phyloP scores from a whole-genome alignment of 2,888 invertebrate species.

The Drosophila diplacantha region DNA sequence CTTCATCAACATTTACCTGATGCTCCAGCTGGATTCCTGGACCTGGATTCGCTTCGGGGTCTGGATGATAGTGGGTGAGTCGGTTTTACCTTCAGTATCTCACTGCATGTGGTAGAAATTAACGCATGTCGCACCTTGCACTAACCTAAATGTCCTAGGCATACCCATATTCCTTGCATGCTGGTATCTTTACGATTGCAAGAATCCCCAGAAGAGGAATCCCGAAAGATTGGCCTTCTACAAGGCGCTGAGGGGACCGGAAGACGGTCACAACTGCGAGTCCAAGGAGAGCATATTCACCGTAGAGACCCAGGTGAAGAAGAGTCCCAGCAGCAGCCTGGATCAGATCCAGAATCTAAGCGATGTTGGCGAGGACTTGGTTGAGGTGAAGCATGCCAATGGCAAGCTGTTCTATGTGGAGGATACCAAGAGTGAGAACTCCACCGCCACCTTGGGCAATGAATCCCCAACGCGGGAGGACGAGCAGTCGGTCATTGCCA shows the following conservation, averaged over 20 bases:
- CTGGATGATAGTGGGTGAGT: constrained; percentile 89
- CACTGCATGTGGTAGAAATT: constrained; percentile 45
- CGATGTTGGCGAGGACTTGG: constrained; percentile 67
- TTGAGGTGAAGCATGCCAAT: constrained; percentile 72
- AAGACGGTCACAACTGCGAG: constrained; percentile 28
- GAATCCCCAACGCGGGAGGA: constrained; percentile 57
- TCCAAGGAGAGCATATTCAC: constrained; percentile 47
- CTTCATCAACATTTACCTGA: constrained; percentile 89
- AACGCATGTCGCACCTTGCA: constrained; percentile 59
- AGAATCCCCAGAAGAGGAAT: constrained; percentile 61
- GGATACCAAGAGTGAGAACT: constrained; percentile 58
- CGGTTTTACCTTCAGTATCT: background rate
- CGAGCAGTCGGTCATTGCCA: constrained; percentile 72
- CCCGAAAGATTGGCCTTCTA: constrained; percentile 60
- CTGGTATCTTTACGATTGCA: constrained; percentile 71
- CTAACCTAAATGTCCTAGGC: constrained; percentile 58
- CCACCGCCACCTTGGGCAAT: constrained; percentile 27
- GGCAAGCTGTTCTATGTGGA: constrained; percentile 74
- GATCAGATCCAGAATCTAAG: constrained; percentile 73
- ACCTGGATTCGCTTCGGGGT: constrained; percentile 91
- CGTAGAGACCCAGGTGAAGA: constrained; percentile 44
- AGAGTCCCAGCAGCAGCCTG: constrained; percentile 58
- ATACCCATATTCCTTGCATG: constrained; percentile 73
- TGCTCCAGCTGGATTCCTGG: constrained; percentile 86
- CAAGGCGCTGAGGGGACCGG: constrained; percentile 47